These are phyloP conservation scores for Lutjanus campechanus DNA, from an alignment of 2,797 vertebrate species.

Conservation along the genomic window DNA sequence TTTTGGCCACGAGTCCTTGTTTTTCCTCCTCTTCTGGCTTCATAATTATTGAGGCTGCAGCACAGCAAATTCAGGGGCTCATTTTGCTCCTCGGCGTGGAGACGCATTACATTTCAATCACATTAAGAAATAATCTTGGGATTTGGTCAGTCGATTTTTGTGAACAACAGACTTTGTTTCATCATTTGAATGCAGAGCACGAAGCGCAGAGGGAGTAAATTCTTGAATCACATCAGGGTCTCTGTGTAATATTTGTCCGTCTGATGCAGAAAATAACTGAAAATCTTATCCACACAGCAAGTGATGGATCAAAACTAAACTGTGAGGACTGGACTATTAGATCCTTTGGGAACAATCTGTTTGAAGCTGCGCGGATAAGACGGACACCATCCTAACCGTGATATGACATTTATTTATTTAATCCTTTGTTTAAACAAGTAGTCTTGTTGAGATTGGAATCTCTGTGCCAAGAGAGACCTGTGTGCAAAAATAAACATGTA, in stretches of 20 bases:
- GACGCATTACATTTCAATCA: not conserved
- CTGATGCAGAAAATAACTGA: not conserved
- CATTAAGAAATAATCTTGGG: not conserved
- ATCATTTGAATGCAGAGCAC: not conserved
- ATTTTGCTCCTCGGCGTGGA: not conserved
- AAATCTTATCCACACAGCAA: not conserved
- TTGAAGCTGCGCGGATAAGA: too few relatives aligned
- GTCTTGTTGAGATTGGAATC: too few relatives aligned
- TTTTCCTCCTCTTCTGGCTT: not conserved
- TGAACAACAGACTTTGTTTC: not conserved
- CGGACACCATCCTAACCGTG: too few relatives aligned
- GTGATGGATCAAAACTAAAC: not conserved
- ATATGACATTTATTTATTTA: too few relatives aligned
- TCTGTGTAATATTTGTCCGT: not conserved
- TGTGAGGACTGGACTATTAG: not conserved
- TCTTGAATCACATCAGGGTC: not conserved
- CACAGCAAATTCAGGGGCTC: not conserved
- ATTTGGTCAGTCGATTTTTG: not conserved
- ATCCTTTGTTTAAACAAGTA: too few relatives aligned
- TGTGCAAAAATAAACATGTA: too few relatives aligned
- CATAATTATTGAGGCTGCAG: conserved; percentile 3
- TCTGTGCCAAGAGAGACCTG: too few relatives aligned
- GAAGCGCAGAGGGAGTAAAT: not conserved
- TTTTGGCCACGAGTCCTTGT: not conserved
- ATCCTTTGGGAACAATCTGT: not conserved